These are phyloP conservation scores for Petaurus breviceps DNA, from an alignment of 2,113 vertebrate genomes.

Conservation along the genomic window DNA sequence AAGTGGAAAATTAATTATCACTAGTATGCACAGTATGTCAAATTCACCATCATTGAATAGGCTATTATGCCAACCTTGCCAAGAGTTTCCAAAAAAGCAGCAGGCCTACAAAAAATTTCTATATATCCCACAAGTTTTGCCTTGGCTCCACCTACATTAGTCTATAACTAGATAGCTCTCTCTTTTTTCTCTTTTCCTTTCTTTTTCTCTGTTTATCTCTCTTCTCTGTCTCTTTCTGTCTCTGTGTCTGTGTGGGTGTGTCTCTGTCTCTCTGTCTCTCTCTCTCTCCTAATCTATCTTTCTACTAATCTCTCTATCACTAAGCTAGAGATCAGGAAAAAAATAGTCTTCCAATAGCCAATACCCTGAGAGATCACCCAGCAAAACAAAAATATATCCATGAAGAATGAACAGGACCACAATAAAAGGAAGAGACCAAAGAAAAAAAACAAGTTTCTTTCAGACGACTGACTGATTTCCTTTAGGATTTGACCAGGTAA, in stretches of 20 bases:
- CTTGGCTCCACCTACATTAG: neutral
- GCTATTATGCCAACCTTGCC: neutral
- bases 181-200: neutral
- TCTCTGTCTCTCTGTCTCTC: neutral
- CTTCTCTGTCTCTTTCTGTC: neutral
- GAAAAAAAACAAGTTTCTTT: neutral
- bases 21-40: neutral
- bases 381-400: neutral
- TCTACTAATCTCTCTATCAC: neutral
- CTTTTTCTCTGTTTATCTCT: neutral
- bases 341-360: neutral
- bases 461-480: neutral
- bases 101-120: neutral
- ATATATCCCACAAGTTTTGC: neutral
- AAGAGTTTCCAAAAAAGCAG: neutral
- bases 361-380: neutral
- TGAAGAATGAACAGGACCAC: neutral
- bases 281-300: neutral
- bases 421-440: neutral
- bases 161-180: neutral
- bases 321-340: neutral
- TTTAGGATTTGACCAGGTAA: neutral
- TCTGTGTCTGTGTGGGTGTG: accelerated
- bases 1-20: constrained; percentile 3
- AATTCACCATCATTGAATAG: neutral